Conservation (phyloP, 1,140 invertebrate species). For the Amphibalanus amphitrite region DNA sequence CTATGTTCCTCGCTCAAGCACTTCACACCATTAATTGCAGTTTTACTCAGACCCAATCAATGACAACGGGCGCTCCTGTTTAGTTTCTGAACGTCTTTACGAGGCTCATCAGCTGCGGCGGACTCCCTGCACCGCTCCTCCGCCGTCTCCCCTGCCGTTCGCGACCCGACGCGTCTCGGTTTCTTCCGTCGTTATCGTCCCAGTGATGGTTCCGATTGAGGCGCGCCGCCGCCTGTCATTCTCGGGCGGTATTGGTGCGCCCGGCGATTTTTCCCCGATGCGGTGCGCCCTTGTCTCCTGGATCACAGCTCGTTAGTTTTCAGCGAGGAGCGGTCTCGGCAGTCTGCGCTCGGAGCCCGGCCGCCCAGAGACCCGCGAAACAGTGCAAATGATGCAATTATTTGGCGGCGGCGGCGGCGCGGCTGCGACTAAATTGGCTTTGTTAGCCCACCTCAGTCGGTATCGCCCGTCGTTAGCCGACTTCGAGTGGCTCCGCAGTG, state of each 20-base stretch:
- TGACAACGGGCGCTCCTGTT: too few species aligned
- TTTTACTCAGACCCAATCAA: too few species aligned
- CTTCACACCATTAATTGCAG: too few species aligned
- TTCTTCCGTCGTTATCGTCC: background rate
- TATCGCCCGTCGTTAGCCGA: background rate
- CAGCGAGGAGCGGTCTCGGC: background rate
- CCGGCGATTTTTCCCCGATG: background rate
- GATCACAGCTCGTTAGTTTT: background rate
- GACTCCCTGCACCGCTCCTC: background rate
- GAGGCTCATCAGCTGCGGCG: background rate
- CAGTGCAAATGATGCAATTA: background rate
- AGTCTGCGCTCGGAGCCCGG: too few species aligned
- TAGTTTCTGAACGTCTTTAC: too few species aligned
- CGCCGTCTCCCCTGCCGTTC: too few species aligned
- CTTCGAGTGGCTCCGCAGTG: background rate
- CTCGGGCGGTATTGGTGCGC: too few species aligned
- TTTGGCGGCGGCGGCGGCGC: background rate
- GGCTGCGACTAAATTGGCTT: background rate
- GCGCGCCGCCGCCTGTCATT: background rate
- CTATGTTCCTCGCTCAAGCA: too few species aligned
- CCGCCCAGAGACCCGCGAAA: too few species aligned
- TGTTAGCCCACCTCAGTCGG: background rate
- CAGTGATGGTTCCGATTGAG: background rate
- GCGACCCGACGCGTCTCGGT: background rate
- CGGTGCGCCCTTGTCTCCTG: too few species aligned